Evolutionary conservation across 2,888 invertebrate genomes (phyloP), one percentile per base, ranked within the genome.

Genomic region (Drosophila recens): DNA sequence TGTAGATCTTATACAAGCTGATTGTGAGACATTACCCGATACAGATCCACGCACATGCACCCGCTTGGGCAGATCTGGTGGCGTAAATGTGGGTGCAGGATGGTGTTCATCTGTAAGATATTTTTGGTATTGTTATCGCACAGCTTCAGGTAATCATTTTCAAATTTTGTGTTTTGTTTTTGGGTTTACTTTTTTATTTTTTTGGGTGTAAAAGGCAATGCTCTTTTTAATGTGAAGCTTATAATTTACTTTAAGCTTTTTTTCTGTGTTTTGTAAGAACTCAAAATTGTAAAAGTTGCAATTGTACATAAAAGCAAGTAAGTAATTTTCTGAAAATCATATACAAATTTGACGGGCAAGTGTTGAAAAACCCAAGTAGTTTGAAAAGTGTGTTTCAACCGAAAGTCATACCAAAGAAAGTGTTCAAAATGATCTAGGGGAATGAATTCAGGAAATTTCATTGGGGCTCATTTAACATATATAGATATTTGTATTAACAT

Each of bases 41-140:
- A 94, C 92, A 90, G 94, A 94, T 97, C 97, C 97, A 97, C 97
- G 96, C 94, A 97, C 96, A 96, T 97, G 97, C 96, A 97, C 97
- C 96, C 97, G 97, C 96, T 98, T 98, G 95, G 98, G 98, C 95
- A 98, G 97, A 96, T 98, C 98, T 95, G 98, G 98, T 95, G 98
- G 98, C 95, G 98, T 98, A 95, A 97, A 98, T 95, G 98, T 97
- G 94, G 98, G 97, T 95, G 97, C 97, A 96, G 97, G 97, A 95
- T 97, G 97, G 96, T 97, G 97, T 95, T 97, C 97, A 97, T 97
- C 97, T 97, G 97, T 95, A 97, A 97, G 95, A 95, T 90, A 92
- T 91, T 91, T 90, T 81, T 80, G 80, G 70, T 80, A 72, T 84
- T 75, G 84, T 84, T 90, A 92, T 90, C 87, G 86, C 95, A 95